These are phyloP conservation scores for Pandion haliaetus DNA, from an alignment of 2,113 vertebrate genomes.

Conservation along the genomic window DNA sequence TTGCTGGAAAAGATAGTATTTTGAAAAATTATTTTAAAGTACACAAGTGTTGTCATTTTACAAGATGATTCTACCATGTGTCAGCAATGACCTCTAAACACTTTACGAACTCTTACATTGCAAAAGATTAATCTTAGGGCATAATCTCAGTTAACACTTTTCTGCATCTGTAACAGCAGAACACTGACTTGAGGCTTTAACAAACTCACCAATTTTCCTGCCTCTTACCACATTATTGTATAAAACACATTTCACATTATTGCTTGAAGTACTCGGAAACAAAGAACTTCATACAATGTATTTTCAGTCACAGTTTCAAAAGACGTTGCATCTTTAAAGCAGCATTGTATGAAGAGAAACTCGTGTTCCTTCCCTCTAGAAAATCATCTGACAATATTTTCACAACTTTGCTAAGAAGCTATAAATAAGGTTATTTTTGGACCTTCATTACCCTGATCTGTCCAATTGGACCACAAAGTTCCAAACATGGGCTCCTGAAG, in stretches of 20 bases:
- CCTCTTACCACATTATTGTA: not conserved
- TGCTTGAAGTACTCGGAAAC: not conserved
- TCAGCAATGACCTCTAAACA: not conserved
- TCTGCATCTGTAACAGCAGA: not conserved
- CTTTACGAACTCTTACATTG: not conserved
- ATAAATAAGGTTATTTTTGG: not conserved
- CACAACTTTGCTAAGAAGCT: not conserved
- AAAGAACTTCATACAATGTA: not conserved
- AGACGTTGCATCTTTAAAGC: not conserved
- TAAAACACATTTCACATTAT: not conserved
- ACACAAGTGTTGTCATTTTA: not conserved
- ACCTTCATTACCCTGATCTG: not conserved
- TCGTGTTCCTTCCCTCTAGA: not conserved
- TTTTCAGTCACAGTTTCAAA: not conserved
- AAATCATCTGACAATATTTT: not conserved
- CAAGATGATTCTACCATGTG: not conserved
- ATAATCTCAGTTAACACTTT: not conserved
- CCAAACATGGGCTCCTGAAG: not conserved
- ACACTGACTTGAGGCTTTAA: not conserved
- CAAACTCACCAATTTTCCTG: not conserved
- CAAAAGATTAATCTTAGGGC: not conserved
- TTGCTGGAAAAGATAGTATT: not conserved
- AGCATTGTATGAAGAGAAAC: not conserved
- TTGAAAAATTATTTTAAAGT: not conserved
- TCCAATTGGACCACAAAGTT: not conserved